Conservation (phyloP, 2,888 invertebrate genomes). For the Calameuta filiformis region DNA sequence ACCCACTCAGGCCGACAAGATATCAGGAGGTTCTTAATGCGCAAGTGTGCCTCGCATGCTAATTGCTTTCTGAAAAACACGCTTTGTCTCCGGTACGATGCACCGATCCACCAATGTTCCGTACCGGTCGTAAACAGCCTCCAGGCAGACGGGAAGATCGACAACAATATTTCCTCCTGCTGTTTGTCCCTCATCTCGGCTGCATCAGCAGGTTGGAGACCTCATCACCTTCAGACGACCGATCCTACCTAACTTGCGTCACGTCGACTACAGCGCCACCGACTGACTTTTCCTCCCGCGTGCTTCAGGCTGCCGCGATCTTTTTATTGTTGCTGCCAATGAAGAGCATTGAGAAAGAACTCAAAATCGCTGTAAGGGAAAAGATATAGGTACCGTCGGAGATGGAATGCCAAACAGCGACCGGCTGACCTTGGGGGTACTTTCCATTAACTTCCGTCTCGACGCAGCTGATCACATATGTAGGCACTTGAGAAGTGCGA, state of each 20-base stretch:
- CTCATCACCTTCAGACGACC: constrained; percentile 4
- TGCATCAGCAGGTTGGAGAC: constrained; percentile 3
- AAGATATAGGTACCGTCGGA: background rate
- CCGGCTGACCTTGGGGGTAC: background rate
- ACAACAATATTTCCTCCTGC: constrained; percentile 1
- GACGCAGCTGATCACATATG: background rate
- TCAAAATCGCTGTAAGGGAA: background rate
- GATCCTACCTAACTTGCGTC: background rate
- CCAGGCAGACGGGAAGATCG: background rate
- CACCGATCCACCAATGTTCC: background rate
- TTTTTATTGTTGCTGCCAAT: background rate
- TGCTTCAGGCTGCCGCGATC: background rate
- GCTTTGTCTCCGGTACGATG: constrained; percentile 3
- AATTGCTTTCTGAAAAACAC: constrained; percentile 3
- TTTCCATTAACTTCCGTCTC: background rate
- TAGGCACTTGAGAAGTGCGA: background rate
- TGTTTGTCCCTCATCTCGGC: background rate
- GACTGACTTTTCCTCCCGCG: background rate
- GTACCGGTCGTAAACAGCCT: constrained; percentile 4
- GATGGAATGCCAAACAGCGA: background rate
- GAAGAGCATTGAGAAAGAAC: background rate
- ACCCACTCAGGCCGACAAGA: background rate
- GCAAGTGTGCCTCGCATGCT: background rate
- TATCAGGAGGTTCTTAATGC: background rate
- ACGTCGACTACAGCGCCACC: background rate